Evolutionary conservation across 2,888 invertebrate species (phyloP).

Genomic region (Nemapogon koenigi): DNA sequence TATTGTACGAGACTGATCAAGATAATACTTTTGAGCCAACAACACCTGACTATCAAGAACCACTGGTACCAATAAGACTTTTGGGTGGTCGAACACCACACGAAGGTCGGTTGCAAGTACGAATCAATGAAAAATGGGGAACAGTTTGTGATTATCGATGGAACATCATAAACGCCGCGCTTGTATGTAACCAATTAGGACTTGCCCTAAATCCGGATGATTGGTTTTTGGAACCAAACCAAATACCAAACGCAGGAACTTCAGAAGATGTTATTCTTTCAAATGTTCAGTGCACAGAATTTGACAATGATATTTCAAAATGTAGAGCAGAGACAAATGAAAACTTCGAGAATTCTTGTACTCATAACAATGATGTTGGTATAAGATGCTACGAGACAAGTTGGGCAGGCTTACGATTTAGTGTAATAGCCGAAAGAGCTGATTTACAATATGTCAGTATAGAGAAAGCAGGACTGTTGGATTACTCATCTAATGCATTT

Average conservation of each 20-base stretch:
- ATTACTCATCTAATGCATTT: slow-evolving; percentile 87
- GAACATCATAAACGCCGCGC: slow-evolving; percentile 88
- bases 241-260: slow-evolving; percentile 81
- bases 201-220: slow-evolving; percentile 90
- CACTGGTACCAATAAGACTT: slow-evolving; percentile 76
- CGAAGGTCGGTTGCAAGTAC: slow-evolving; percentile 89
- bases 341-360: slow-evolving; percentile 89
- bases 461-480: slow-evolving; percentile 91
- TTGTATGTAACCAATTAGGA: slow-evolving; percentile 95
- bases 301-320: slow-evolving; percentile 87
- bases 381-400: slow-evolving; percentile 88
- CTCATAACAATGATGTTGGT: slow-evolving; percentile 87
- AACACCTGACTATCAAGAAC: slow-evolving; percentile 64
- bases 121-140: slow-evolving; percentile 90
- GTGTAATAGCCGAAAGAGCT: slow-evolving; percentile 85
- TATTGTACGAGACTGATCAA: slow-evolving; percentile 64
- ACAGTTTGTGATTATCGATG: slow-evolving; percentile 97
- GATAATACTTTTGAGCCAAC: slow-evolving; percentile 67
- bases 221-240: slow-evolving; percentile 84
- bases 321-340: slow-evolving; percentile 80
- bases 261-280: slow-evolving; percentile 80
- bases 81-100: slow-evolving; percentile 80
- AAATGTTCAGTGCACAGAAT: slow-evolving; percentile 89
- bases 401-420: slow-evolving; percentile 93
- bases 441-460: slow-evolving; percentile 88